Conservation (phyloP, 2,888 invertebrate species). For the Epistrophe eligans region DNA sequence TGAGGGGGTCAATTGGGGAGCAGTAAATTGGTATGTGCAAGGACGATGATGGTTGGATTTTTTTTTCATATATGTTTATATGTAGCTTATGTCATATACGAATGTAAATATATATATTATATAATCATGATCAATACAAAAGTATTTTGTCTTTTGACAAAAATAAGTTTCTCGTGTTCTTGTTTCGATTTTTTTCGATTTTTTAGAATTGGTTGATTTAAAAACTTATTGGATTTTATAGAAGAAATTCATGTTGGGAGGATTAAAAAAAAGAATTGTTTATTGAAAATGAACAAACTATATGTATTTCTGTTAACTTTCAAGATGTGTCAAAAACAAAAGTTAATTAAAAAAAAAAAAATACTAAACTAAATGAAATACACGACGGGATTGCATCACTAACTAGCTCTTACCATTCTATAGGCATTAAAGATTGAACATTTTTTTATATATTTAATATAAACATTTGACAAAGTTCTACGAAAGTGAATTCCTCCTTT, state of each 20-base stretch:
- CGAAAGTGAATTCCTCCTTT: too few species aligned
- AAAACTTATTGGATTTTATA: slow-evolving; percentile 4
- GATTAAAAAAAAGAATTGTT: background rate
- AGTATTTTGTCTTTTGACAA: slow-evolving; percentile 9
- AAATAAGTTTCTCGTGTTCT: slow-evolving; percentile 3
- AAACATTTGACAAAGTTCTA: too few species aligned
- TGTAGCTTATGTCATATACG: too few species aligned
- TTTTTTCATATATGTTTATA: background rate
- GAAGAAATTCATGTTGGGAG: background rate
- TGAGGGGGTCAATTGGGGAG: slow-evolving; percentile 35
- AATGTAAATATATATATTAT: too few species aligned
- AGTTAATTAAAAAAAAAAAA: background rate
- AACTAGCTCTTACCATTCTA: too few species aligned
- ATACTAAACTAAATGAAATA: background rate
- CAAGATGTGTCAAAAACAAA: background rate
- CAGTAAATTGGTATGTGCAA: slow-evolving; percentile 60
- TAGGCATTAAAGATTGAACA: too few species aligned
- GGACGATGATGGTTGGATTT: slow-evolving; percentile 32
- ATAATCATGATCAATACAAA: background rate
- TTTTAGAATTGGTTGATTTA: slow-evolving; percentile 22
- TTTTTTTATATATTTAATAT: too few species aligned
- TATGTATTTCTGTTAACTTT: background rate
- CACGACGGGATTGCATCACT: too few species aligned
- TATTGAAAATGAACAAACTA: background rate
- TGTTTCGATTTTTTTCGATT: slow-evolving; percentile 3